Percentiles rank a stretch among this genome's conserved stretches.
phyloP scores from a whole-genome alignment of 2,888 invertebrate genomes.

The Crioceris asparagi region DNA sequence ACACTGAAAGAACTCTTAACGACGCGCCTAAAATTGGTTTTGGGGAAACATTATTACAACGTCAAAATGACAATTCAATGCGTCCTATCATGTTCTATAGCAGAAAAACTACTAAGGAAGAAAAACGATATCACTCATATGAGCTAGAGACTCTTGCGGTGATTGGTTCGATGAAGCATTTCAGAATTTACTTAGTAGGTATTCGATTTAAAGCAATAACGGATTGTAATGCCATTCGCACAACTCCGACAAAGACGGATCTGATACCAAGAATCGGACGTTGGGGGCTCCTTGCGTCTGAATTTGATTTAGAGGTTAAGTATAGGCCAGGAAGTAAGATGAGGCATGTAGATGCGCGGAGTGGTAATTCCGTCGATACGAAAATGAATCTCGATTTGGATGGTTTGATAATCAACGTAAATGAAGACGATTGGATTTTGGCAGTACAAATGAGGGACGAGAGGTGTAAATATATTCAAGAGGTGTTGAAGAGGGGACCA shows the following conservation, averaged over 20 bases:
- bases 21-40: no score
- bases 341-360: neutral
- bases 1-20: no score
- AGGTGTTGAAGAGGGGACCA: neutral
- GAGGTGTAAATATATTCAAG: neutral
- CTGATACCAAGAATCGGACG: constrained; percentile 1
- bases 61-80: no score
- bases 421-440: neutral
- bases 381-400: neutral
- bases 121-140: no score
- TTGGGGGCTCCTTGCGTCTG: neutral
- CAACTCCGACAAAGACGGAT: neutral
- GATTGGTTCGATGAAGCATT: no score
- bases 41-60: no score
- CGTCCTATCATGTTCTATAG: no score
- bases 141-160: no score
- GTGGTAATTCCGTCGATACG: neutral
- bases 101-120: no score
- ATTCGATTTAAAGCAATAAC: no score
- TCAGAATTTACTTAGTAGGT: no score
- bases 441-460: neutral
- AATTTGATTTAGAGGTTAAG: neutral
- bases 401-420: neutral
- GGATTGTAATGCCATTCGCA: no score
- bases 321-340: neutral